Base-by-base conservation (phyloP, 1,140 invertebrate species). In the Aphaenogaster rudis region DNA sequence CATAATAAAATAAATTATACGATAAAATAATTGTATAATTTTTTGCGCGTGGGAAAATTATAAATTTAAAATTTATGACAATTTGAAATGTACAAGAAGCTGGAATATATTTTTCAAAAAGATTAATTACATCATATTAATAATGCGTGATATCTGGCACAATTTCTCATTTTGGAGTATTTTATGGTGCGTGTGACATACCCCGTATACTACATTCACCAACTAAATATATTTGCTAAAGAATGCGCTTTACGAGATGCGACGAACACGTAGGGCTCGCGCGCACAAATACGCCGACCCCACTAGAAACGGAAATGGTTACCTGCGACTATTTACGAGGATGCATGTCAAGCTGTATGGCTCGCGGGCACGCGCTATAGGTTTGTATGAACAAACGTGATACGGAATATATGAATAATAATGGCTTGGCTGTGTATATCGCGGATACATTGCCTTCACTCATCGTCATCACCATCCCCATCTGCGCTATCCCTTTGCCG, bases 371-470 rank as follows among this genome's bases (percentile, higher is more conserved):
- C 87, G 88, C 77, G 74, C 88, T 91, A 88, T 91, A 91, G 90
- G 92, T 94, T 93, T 92, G 93, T 93, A 93, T 87, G 92, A 94
- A 93, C 94, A 94, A 92, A 95, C 94, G 92, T 95, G 94, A 94
- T 94, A 93, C 91, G 92, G 94, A 95, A 95, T 95, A 95, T 95
- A 95, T 95, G 94, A 95, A 95, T 95, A 95, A 94, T 95, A 95
- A 95, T 95, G 94, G 88, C 87, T 90, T 78, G 85, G 87, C 86
- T 88, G 92, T 93, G 92, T 93, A 39, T 78, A 94, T 93, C 91
- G 94, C 88, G 90, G 91, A 94, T 90, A 90, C 92, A 77, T 88
- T 91, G 77, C 88, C 90, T 90, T 91, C 91, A 79, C 86, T 87
- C 77, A 72, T 89, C 86, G 90, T 91, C 90, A 91, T 91, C 90